Evolutionary conservation across 2,888 invertebrate genomes (phyloP), one percentile per base, ranked within the genome.

Genomic region (Nomada flava): DNA sequence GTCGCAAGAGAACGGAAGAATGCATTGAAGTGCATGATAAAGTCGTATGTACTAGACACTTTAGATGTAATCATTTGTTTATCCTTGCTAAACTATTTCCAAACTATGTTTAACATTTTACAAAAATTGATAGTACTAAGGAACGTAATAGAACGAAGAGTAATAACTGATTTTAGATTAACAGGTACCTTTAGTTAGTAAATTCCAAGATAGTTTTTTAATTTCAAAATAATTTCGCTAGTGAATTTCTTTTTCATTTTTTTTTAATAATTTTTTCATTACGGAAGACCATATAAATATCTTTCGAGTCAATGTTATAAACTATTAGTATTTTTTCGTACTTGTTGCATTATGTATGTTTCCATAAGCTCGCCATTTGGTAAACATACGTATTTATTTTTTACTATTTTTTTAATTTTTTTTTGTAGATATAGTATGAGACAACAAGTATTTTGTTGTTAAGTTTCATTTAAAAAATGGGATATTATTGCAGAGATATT

Each of bases 1-100:
- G 96, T 98, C 93, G 98, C 98, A 87, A 96, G 99, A 92, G 99
- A 99, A 94, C 95, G 99, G 92, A 98, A 98, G 94, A 95, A 95
- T 90, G 99, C 98, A 91, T 95, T 99, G 92, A 98, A 97, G 94
- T 96, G 96, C 94, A 97, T 99, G 94, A 96, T 99, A 89, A 99
- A 98, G 96, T 97, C 98, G 99, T 99, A 98, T 95, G 99, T 98
- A 96, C 79, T 79, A 71, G 53, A 76, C 15, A 68, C 60, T 83
- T 83, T 78, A 60, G 23, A 82, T 71, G 5, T 57, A 53, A 29
- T 69, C 44, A 73, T 75, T 74, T 50, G 15, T 60, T 47, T 71
- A 59, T 29, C 52, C 10, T 62, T 68, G 1, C 26, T 18, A 13
- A 67, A 71, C 36, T 53, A 60, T 71, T 18, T 60, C 29, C 57